These are phyloP conservation scores for Holothuria scabra DNA, from an alignment of 53 echinoderm and acorn worm species.

Conservation along the genomic window DNA sequence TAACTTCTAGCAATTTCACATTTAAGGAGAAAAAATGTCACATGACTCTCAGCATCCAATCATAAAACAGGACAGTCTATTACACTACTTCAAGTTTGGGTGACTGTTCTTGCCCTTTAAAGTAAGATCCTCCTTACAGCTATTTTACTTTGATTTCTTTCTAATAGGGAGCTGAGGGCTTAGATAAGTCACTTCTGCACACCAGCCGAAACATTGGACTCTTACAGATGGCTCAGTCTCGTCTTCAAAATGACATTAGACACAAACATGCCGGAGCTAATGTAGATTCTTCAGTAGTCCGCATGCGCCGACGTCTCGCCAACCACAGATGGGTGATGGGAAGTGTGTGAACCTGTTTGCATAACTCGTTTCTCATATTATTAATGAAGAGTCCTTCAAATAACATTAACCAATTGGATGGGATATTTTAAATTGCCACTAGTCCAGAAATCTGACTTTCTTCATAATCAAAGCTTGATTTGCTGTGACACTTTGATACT, in stretches of 20 bases:
- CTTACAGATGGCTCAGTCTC: conserved; percentile 78
- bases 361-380: background rate
- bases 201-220: conserved; percentile 97
- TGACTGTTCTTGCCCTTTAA: no score
- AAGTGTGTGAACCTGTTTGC: conserved; percentile 68
- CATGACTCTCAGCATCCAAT: no score
- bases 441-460: no score
- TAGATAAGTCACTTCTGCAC: conserved; percentile 85
- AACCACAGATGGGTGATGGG: conserved; percentile 99
- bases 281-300: conserved; percentile 91
- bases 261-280: conserved; percentile 88
- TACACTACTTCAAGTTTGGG: no score
- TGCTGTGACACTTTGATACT: background rate
- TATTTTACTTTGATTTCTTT: background rate
- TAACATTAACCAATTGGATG: background rate
- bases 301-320: conserved; percentile 97
- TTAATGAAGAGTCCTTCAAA: background rate
- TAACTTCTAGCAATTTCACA: no score
- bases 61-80: no score
- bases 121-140: background rate
- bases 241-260: conserved; percentile 91
- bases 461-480: no score
- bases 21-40: no score
- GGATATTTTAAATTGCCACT: background rate
- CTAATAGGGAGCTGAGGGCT: conserved; percentile 86